Conservation (phyloP, 2,888 invertebrate species). For the Laothoe populi region DNA sequence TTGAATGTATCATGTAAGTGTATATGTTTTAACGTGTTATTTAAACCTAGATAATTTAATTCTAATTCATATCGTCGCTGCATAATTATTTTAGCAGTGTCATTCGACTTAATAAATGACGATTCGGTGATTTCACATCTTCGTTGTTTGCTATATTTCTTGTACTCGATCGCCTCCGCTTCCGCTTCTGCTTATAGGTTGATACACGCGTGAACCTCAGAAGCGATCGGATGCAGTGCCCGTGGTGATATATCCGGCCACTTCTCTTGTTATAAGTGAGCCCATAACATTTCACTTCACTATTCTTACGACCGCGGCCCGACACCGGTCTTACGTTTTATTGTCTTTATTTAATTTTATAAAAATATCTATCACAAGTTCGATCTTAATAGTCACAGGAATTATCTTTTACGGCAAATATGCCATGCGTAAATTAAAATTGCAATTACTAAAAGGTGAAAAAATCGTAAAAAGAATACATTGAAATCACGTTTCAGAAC, state of each 20-base stretch:
- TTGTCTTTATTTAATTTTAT: conserved; percentile 9
- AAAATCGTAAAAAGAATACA: too few relatives aligned
- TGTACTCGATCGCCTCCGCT: not conserved
- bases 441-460: too few relatives aligned
- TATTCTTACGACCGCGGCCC: conserved; percentile 10
- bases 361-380: not conserved
- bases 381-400: not conserved
- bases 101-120: too few relatives aligned
- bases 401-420: not conserved
- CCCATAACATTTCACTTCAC: conserved; percentile 21
- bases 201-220: not conserved
- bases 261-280: conserved; percentile 20
- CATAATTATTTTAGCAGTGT: too few relatives aligned
- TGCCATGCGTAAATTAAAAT: too few relatives aligned
- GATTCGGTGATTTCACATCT: too few relatives aligned
- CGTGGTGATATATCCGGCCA: conserved; percentile 20
- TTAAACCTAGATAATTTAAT: too few relatives aligned
- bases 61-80: too few relatives aligned
- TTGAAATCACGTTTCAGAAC: too few relatives aligned
- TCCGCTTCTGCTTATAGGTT: not conserved
- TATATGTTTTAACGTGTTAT: too few relatives aligned
- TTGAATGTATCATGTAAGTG: too few relatives aligned
- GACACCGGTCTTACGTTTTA: conserved; percentile 11
- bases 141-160: not conserved
- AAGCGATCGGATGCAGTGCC: conserved; percentile 26